A percentile compares a stretch with the other conserved stretches of the same genome.
phyloP scores from a whole-genome alignment of 1,140 invertebrate genomes.

The Lasioglossum albipes region DNA sequence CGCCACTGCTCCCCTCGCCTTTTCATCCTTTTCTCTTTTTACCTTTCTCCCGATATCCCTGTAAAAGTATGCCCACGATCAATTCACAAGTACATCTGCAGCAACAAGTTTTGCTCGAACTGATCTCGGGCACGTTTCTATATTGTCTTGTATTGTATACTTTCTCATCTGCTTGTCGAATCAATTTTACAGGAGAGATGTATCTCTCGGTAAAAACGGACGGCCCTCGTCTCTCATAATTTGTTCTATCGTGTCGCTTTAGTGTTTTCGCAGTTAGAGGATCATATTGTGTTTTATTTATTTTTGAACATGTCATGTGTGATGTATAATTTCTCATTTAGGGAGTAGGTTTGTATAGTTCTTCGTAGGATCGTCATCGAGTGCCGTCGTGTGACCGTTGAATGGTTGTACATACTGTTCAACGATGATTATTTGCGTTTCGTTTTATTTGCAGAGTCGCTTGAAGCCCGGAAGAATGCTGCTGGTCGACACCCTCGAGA shows the following conservation, averaged over 20 bases:
- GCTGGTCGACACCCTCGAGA: slow-evolving; percentile 95
- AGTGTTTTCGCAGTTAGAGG: slow-evolving; percentile 56
- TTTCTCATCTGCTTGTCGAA: background rate
- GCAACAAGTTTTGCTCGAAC: background rate
- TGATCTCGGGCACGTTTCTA: background rate
- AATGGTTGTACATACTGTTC: slow-evolving; percentile 54
- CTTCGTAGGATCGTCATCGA: slow-evolving; percentile 73
- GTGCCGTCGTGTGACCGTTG: slow-evolving; percentile 73
- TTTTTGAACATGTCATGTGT: slow-evolving; percentile 74
- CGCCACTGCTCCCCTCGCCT: background rate
- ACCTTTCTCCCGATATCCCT: too few relatives aligned
- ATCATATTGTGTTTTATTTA: slow-evolving; percentile 74
- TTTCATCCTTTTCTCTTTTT: too few relatives aligned
- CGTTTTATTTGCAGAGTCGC: slow-evolving; percentile 88
- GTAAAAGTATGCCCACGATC: background rate
- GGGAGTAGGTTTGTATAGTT: slow-evolving; percentile 77
- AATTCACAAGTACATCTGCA: background rate
- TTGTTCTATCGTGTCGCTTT: slow-evolving; percentile 28
- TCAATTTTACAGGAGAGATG: background rate
- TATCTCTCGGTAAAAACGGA: slow-evolving; percentile 48
- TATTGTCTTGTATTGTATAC: background rate
- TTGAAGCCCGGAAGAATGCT: slow-evolving; percentile 99
- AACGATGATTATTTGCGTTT: slow-evolving; percentile 60
- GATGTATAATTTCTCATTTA: slow-evolving; percentile 76
- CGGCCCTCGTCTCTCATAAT: slow-evolving; percentile 38